Evolutionary conservation across 2,797 vertebrate genomes (phyloP), one percentile per base, ranked within the genome.

Genomic region (Hephaestus fuliginosus): DNA sequence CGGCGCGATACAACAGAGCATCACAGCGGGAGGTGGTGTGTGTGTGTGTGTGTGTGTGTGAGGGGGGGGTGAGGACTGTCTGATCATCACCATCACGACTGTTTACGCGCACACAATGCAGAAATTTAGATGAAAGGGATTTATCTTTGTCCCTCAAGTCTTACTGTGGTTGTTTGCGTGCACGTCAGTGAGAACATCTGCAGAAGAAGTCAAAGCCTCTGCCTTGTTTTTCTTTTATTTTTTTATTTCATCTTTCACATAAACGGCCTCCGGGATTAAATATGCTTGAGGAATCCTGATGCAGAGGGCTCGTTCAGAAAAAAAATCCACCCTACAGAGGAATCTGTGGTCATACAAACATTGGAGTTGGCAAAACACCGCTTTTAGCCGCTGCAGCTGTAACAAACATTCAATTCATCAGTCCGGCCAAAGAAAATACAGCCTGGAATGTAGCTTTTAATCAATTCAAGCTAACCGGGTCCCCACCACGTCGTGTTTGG

Each of bases 371-470:
- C 81, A 78, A 89, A 91, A 91, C 89, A 84, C 85, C 76, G 51
- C 81, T 58, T 39, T 81, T 75, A 84, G 87, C 92, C 76, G 79
- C 84, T 78, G 86, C 82, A 82, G 88, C 93, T 88, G 92, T 82
- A 93, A 95, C 94, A 96, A 92, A 92, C 94, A 91, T 93, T 80
- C 85, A 80, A 94, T 95, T 95, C 93, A 95, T 95, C 52, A 44
- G 86, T 39, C 74, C 3, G 41, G 81, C 92, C 90, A 88, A 87
- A 84, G 91, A 91, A 95, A 94, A 93, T 85, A 93, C 66, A 69
- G 63, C 76, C 70, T 70, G 93, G 93, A 93, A 95, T 95, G 93
- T 80, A 81, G 88, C 87, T 92, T 39, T 91, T 92, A 94, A 95
- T 95, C 91, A 94, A 85, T 90, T 88, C 89, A 91, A 88, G 92